Percentiles rank a stretch among this genome's conserved stretches.
These are phyloP conservation scores for Peromyscus aztecus DNA, from an alignment of 2,797 vertebrate genomes.

Conservation along the genomic window DNA sequence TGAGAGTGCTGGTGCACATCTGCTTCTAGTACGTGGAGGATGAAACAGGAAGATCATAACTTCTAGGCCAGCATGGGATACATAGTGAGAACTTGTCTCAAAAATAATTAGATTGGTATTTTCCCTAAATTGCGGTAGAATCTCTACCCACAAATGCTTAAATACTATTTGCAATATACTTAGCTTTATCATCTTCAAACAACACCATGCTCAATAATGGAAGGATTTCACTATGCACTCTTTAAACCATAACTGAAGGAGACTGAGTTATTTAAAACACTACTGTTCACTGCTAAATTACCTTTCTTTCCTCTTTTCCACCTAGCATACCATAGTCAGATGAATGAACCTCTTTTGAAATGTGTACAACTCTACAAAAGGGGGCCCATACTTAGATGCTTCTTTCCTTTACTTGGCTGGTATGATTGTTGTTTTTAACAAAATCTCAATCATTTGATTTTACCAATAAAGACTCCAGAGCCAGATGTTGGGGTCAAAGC, in stretches of 20 bases:
- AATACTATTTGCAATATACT: background rate
- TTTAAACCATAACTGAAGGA: slow-evolving; percentile 46
- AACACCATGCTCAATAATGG: background rate
- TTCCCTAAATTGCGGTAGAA: background rate
- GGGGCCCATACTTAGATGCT: background rate
- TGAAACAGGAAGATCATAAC: background rate
- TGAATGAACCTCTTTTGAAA: slow-evolving; percentile 61
- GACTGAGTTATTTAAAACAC: slow-evolving; percentile 31
- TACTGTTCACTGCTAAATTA: background rate
- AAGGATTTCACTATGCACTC: background rate
- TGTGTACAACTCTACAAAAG: slow-evolving; percentile 28
- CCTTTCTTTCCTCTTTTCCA: background rate
- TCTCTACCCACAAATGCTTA: background rate
- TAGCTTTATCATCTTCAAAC: background rate
- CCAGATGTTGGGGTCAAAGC: background rate
- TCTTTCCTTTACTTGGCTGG: slow-evolving; percentile 11
- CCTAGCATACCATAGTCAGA: background rate
- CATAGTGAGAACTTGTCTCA: background rate
- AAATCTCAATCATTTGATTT: background rate
- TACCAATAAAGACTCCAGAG: background rate
- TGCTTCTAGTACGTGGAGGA: background rate
- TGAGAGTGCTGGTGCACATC: background rate
- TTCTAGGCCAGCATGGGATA: background rate
- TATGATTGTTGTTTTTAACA: background rate
- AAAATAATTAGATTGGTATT: background rate